Evolutionary conservation across 2,797 vertebrate species (phyloP).

Genomic region (Micropoecilia bifurca): DNA sequence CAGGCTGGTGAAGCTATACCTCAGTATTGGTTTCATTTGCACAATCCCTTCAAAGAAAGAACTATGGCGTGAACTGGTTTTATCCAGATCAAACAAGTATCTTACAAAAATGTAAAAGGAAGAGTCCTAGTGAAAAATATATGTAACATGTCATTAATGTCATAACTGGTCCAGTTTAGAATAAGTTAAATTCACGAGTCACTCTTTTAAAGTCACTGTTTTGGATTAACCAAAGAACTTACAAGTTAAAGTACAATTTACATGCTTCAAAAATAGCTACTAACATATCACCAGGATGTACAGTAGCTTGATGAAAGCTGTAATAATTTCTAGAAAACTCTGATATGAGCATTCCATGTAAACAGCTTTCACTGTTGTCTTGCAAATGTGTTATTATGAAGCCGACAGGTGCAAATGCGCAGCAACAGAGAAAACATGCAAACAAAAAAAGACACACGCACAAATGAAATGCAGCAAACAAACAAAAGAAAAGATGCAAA

Average conservation of each 20-base stretch:
- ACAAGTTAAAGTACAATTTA: slow-evolving; percentile 1
- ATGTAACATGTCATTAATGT: not conserved
- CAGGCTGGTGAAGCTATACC: too few species aligned
- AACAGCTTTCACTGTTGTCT: slow-evolving; percentile 43
- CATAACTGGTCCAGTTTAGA: not conserved
- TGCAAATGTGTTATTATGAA: slow-evolving; percentile 12
- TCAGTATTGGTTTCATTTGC: too few species aligned
- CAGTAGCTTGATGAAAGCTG: slow-evolving; percentile 16
- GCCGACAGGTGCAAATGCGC: too few species aligned
- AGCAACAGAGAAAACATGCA: too few species aligned
- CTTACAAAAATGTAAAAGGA: not conserved
- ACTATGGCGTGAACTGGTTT: too few species aligned
- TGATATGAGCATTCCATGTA: slow-evolving; percentile 50
- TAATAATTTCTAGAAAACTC: slow-evolving; percentile 9
- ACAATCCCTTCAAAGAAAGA: too few species aligned
- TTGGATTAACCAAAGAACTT: not conserved
- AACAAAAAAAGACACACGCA: too few species aligned
- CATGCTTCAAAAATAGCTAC: slow-evolving; percentile 13
- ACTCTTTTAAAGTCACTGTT: not conserved
- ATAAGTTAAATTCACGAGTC: not conserved
- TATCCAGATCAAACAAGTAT: not conserved
- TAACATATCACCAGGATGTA: slow-evolving; percentile 17
- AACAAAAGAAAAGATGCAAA: too few species aligned
- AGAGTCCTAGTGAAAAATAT: not conserved
- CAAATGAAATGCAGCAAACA: too few species aligned